Conservation (phyloP, 1,140 invertebrate genomes). For the Physella acuta region DNA sequence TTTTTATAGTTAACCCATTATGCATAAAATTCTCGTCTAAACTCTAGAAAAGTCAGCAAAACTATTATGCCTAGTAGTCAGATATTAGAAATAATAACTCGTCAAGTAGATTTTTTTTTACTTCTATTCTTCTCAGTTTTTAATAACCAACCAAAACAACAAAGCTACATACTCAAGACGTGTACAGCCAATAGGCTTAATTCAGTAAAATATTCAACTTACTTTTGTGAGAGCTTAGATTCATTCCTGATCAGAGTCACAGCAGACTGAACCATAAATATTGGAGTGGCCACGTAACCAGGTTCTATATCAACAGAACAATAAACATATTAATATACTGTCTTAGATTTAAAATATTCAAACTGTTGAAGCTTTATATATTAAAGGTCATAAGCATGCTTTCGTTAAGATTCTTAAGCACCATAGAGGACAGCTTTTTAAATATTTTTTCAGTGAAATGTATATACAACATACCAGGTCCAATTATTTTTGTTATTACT, state of each 20-base stretch:
- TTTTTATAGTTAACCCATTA: not conserved
- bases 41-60: not conserved
- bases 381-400: not conserved
- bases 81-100: too few species aligned
- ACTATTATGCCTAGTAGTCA: not conserved
- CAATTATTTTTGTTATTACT: slow-evolving; percentile 67
- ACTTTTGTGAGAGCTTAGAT: slow-evolving; percentile 66
- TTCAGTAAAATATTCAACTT: too few species aligned
- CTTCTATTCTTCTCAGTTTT: too few species aligned
- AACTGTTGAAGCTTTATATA: too few species aligned
- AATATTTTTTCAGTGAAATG: not conserved
- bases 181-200: too few species aligned
- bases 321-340: slow-evolving; percentile 1
- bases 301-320: slow-evolving; percentile 69
- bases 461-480: slow-evolving; percentile 54
- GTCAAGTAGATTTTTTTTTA: too few species aligned
- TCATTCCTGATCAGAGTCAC: slow-evolving; percentile 76
- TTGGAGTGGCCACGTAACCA: slow-evolving; percentile 81
- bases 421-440: not conserved
- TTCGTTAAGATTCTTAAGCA: not conserved
- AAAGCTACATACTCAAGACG: too few species aligned
- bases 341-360: not conserved
- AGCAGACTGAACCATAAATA: slow-evolving; percentile 72
- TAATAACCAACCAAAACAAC: too few species aligned
- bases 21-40: not conserved